phyloP scores from a whole-genome alignment of 2,888 invertebrate genomes.

The Dasysyrphus albostriatus region DNA sequence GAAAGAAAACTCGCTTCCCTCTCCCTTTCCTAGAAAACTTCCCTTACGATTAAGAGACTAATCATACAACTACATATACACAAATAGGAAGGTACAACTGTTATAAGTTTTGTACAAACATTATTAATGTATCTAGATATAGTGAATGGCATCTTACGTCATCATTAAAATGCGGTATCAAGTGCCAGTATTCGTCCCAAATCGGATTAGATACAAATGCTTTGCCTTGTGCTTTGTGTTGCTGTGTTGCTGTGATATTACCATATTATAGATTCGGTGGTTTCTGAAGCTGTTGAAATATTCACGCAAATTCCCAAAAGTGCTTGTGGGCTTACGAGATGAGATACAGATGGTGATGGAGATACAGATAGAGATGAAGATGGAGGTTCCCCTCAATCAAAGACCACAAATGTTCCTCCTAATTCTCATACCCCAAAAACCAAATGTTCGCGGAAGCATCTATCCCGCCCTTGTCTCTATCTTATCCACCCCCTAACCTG shows the following conservation, averaged over 20 bases:
- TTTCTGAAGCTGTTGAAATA: constrained; percentile 64
- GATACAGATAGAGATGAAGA: too few species aligned
- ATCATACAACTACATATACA: constrained; percentile 42
- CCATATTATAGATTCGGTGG: constrained; percentile 36
- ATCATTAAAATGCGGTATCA: constrained; percentile 69
- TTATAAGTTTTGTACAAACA: constrained; percentile 14
- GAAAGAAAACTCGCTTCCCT: constrained; percentile 20
- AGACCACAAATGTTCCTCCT: constrained; percentile 48
- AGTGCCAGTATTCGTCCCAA: constrained; percentile 50
- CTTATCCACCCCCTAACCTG: neutral
- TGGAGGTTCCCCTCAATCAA: constrained; percentile 40
- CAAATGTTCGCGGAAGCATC: constrained; percentile 47
- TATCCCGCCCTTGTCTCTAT: neutral
- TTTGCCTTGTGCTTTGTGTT: neutral
- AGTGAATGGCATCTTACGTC: constrained; percentile 59
- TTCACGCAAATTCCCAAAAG: constrained; percentile 71
- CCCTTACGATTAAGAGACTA: constrained; percentile 44
- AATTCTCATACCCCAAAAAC: constrained; percentile 3
- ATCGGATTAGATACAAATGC: constrained; percentile 68
- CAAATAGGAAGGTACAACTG: neutral
- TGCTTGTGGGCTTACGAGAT: constrained; percentile 61
- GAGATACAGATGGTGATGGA: constrained; percentile 10
- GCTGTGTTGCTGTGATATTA: constrained; percentile 26
- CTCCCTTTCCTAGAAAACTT: neutral
- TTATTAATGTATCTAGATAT: constrained; percentile 15